Percentiles rank a stretch among this genome's conserved stretches.
Evolutionary conservation across 37 sponge, comb jelly and placozoan species (phyloP).

Genomic region (Axinella damicornis): DNA sequence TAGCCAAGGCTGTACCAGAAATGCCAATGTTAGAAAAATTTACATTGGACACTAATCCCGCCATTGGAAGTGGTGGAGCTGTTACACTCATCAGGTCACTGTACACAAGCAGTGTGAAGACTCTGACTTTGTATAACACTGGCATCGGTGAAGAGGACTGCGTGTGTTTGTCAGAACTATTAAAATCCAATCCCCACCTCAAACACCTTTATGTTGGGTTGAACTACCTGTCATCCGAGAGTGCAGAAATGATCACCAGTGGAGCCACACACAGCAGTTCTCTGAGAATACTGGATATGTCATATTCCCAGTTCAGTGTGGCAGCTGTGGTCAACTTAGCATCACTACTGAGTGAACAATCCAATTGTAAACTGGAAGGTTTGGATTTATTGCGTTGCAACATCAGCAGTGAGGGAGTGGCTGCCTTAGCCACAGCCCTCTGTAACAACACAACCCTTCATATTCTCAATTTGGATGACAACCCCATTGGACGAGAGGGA

Average conservation of each 20-base stretch:
- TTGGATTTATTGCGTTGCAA: neutral
- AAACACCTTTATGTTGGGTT: neutral
- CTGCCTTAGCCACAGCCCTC: neutral
- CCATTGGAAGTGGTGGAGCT: slow-evolving; percentile 21
- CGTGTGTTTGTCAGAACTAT: neutral
- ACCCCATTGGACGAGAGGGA: neutral
- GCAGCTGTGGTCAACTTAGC: too few relatives aligned
- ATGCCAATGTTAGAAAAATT: neutral
- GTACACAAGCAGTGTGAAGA: neutral
- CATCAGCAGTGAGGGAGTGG: neutral
- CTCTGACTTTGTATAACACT: neutral
- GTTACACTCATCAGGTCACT: neutral
- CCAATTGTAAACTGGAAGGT: neutral
- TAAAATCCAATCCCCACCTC: neutral
- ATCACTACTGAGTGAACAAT: too few relatives aligned
- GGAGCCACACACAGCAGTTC: slow-evolving; percentile 4
- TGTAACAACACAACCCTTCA: neutral
- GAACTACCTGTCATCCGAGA: neutral
- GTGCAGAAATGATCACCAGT: neutral
- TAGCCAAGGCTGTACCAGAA: neutral
- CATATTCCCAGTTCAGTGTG: too few relatives aligned
- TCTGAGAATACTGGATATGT: neutral
- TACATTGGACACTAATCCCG: neutral
- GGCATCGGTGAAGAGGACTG: slow-evolving; percentile 1
- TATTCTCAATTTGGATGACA: neutral